phyloP scores from a whole-genome alignment of 2,888 invertebrate genomes.

The Sinhomidia bicolor region DNA sequence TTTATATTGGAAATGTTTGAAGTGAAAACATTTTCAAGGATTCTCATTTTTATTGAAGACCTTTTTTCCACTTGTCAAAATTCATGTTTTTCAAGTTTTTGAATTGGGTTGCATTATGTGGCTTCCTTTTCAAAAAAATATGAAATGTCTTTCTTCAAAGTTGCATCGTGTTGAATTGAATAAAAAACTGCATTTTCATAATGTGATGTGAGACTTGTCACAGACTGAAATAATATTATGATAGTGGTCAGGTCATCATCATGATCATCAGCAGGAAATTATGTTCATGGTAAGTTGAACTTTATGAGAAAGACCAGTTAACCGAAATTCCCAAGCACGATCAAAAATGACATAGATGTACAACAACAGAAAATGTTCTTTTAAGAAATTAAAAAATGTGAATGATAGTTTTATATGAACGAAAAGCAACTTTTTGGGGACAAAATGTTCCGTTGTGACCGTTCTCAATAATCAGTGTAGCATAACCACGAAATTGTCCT shows the following conservation, averaged over 20 bases:
- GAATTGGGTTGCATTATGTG: slow-evolving; percentile 54
- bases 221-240: background rate
- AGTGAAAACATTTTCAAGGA: slow-evolving; percentile 62
- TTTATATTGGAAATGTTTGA: background rate
- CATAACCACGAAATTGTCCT: background rate
- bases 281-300: background rate
- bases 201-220: background rate
- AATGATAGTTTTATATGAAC: too few species aligned
- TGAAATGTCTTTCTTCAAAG: background rate
- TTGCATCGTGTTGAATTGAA: too few species aligned
- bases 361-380: background rate
- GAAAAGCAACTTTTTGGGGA: background rate
- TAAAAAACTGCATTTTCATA: background rate
- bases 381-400: too few species aligned
- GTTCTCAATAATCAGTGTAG: too few species aligned
- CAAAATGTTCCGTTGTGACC: background rate
- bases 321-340: slow-evolving; percentile 57
- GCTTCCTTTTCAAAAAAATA: slow-evolving; percentile 48
- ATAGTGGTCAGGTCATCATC: slow-evolving; percentile 41
- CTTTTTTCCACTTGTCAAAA: slow-evolving; percentile 57
- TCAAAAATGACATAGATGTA: background rate
- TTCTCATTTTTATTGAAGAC: slow-evolving; percentile 42
- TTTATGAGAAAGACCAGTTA: slow-evolving; percentile 49
- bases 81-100: slow-evolving; percentile 66
- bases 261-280: background rate